Evolutionary conservation across 2,797 vertebrate species (phyloP).

Genomic region (Pitangus sulphuratus): DNA sequence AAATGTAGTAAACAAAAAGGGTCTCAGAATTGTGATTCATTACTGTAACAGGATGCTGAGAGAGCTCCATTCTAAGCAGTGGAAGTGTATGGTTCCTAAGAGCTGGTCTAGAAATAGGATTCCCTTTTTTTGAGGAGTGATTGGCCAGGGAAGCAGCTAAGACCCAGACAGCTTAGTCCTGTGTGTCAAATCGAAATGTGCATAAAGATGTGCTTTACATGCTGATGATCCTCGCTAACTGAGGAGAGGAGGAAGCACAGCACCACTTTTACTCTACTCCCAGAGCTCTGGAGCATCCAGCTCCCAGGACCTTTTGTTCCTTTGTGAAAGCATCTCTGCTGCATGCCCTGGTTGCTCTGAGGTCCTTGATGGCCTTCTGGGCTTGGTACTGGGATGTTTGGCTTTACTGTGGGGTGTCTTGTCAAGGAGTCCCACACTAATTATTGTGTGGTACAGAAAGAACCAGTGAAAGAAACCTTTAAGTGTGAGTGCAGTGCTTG

Average conservation of each 20-base stretch:
- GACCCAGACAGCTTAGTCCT: constrained; percentile 60
- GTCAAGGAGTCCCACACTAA: neutral
- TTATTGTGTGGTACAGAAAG: neutral
- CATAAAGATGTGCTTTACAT: constrained; percentile 55
- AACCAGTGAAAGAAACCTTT: neutral
- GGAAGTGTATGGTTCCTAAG: constrained; percentile 25
- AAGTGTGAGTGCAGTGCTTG: neutral
- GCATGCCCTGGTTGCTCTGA: neutral
- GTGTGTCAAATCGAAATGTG: constrained; percentile 61
- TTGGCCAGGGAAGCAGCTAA: constrained; percentile 50
- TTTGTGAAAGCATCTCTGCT: neutral
- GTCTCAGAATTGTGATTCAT: constrained; percentile 58
- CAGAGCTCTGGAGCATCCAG: neutral
- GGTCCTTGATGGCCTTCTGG: neutral
- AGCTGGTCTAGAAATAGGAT: constrained; percentile 59
- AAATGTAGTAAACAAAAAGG: constrained; percentile 63
- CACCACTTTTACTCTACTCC: neutral
- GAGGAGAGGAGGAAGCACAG: neutral
- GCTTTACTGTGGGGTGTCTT: neutral
- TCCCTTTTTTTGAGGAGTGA: constrained; percentile 24
- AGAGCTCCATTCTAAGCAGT: constrained; percentile 48
- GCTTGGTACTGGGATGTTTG: neutral
- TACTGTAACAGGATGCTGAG: constrained; percentile 49
- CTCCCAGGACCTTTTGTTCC: neutral
- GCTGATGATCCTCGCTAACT: constrained; percentile 12